phyloP scores from a whole-genome alignment of 2,797 vertebrate species.

The Aplochiton taeniatus region DNA sequence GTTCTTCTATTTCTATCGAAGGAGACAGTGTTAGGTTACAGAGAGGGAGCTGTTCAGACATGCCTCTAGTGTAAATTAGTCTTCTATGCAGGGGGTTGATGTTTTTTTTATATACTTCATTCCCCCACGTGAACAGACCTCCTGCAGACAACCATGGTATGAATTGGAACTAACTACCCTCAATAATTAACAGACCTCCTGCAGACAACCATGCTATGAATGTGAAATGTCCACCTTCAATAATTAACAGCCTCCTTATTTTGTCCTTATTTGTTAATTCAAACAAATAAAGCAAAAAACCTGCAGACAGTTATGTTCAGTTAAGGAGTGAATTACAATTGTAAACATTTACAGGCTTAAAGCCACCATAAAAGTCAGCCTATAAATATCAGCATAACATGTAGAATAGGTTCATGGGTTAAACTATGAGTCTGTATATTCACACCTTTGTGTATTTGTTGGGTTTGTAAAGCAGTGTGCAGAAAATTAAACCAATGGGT shows the following conservation, averaged over 20 bases:
- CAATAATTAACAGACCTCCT: not conserved
- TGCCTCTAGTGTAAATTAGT: slow-evolving; percentile 40
- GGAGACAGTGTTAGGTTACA: slow-evolving; percentile 12
- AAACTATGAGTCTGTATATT: too few species aligned
- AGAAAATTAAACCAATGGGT: not conserved
- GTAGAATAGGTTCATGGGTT: too few species aligned
- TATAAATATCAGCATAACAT: too few species aligned
- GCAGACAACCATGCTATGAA: not conserved
- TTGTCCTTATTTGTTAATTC: not conserved
- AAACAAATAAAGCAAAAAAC: not conserved
- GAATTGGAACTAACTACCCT: not conserved
- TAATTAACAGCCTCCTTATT: not conserved
- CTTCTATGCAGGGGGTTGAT: slow-evolving; percentile 53
- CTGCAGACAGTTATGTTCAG: not conserved
- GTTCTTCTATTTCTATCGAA: not conserved
- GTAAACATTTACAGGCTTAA: too few species aligned
- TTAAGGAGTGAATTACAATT: too few species aligned
- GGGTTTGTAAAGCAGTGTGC: too few species aligned
- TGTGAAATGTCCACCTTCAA: not conserved
- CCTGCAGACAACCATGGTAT: not conserved
- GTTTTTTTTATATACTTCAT: slow-evolving; percentile 30
- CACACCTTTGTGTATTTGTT: too few species aligned
- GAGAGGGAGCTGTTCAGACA: slow-evolving; percentile 51
- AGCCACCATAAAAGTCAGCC: too few species aligned
- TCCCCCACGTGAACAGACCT: not conserved